Evolutionary conservation across 2,888 invertebrate genomes (phyloP), one percentile per base, ranked within the genome.

Genomic region (Platycheirus albimanus): DNA sequence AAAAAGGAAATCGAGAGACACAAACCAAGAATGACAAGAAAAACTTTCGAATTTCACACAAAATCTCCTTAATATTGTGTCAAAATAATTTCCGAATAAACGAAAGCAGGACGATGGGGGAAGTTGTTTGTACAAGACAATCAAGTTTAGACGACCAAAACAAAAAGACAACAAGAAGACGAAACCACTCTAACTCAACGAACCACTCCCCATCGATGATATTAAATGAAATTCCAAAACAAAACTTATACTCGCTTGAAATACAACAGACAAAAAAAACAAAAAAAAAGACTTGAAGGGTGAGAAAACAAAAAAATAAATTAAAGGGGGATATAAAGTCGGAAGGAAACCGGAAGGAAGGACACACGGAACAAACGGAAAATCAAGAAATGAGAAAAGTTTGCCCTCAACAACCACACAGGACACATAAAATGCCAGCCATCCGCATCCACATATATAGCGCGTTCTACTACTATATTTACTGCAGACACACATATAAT

Each of bases 381-480:
- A 78, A 83, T 83, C 83, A 83, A 83, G 83, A 83, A 83, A 83
- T 83, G 83, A 83, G 83, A 83, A 83, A 83, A 83, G 83, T 83
- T 83, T 78, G 69, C 78, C 72, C 72, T 72, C 69, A 78, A 74
- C 81, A 76, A 63, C 75, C 64, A 54, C 54, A 61, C 51, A 64
- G 64, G 49, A 80, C 75, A 80, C 70, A 76, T 70, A 51, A 74
- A 76, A 77, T 64, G 36, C 66, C 81, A 81, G 33, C 61, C 77
- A 77, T 19, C 11, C 20, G 7, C 30, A 47, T 49, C 33, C 38
- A 52, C 19, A 8, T 56, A 24, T 24, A 24, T n/a, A 38, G 24
- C 38, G 41, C 33, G 56, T 58, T 41, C 24, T 41, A 20, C 24
- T 8, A 33, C 17, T 45, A 70, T 58, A 58, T 58, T 56, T 43